Evolutionary conservation across 1,140 invertebrate species (phyloP), one percentile per base, ranked within the genome.

Genomic region (Hetaerina americana): DNA sequence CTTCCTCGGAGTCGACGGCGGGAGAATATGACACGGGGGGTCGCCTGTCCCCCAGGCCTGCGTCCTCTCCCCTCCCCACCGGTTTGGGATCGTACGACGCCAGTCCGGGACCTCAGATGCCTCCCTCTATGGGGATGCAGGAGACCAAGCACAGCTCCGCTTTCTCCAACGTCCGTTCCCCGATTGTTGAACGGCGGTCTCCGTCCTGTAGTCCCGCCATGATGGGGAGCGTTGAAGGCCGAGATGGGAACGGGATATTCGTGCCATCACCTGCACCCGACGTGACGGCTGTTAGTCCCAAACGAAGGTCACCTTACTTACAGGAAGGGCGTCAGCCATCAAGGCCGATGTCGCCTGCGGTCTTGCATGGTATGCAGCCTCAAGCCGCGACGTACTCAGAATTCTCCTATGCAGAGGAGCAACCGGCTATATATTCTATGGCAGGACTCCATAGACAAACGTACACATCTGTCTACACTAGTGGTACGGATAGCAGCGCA

Each of bases 401-500:
- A 10, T 28, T 31, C 10, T 57, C 40, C 22, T 66, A 29, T 66
- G n/a, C 22, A 75, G 87, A 89, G 76, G 87, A 87, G 75, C 40
- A 12, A 5, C 86, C 87, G 24, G 88, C 87, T 57, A 90, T 91
- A 75, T 91, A 91, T 78, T 91, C 89, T 0, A 86, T 90, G 18
- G 89, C 89, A 57, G 89, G 88, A 72, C 86, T 82, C 74, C 89
- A 89, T 80, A 82, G 87, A 68, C 86, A 88, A 75, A 84, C 84
- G 66, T 90, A 88, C 76, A 89, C 88, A 8, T 88, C 86, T 71
- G 87, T 90, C 0, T 90, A 90, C 78, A 90, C 88, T 15, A 88
- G 85, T 71, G 84, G 86, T 71, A 84, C 85, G 71, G 84, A 85
- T 28, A 84, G 84, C 74, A 83, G 82, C 70, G 82, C 85, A 15